These are phyloP conservation scores for Ispidina picta DNA, from an alignment of 2,797 vertebrate genomes.

Conservation along the genomic window DNA sequence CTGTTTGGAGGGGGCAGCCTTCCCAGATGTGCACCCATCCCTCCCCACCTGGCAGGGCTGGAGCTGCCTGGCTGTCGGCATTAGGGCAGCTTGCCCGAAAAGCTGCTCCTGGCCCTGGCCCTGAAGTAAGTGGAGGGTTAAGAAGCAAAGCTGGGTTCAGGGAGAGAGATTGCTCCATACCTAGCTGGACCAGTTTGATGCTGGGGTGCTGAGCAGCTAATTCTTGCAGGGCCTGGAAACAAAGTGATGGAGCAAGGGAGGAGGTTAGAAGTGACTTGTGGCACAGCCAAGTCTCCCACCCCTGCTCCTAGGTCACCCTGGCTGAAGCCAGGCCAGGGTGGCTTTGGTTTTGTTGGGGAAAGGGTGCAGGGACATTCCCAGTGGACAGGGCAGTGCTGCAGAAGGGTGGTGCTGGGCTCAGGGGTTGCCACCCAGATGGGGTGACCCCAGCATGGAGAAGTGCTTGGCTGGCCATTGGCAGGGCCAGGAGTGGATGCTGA, in stretches of 20 bases:
- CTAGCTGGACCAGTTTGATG: conserved; percentile 56
- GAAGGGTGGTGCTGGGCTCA: background rate
- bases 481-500: rapidly evolving
- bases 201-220: conserved; percentile 26
- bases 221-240: conserved; percentile 32
- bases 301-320: background rate
- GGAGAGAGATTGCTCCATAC: background rate
- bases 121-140: background rate
- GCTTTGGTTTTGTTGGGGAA: background rate
- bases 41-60: background rate
- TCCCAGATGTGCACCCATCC: background rate
- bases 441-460: background rate
- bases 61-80: background rate
- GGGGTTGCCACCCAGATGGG: background rate
- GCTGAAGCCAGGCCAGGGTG: background rate
- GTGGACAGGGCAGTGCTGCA: rapidly evolving
- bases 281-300: rapidly evolving
- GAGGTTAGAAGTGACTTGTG: background rate
- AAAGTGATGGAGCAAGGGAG: background rate
- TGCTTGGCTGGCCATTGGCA: background rate
- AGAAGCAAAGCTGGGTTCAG: background rate
- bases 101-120: background rate
- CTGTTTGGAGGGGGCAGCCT: background rate
- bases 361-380: background rate
- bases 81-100: background rate